These are phyloP conservation scores for Casuarius casuarius DNA, from an alignment of 2,113 vertebrate genomes.

Conservation along the genomic window DNA sequence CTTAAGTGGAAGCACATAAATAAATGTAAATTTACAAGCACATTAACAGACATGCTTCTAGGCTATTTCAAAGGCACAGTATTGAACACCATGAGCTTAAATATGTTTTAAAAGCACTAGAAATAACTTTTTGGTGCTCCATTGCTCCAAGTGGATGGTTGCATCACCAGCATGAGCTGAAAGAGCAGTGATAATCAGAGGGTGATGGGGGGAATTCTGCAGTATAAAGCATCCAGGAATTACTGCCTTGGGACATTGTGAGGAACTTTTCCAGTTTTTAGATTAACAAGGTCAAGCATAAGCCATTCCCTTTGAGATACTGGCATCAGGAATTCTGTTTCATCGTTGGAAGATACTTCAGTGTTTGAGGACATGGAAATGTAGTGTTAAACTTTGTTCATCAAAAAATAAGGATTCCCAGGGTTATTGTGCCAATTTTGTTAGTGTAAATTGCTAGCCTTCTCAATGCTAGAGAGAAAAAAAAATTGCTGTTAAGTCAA, in stretches of 20 bases:
- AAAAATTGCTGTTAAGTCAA: not conserved
- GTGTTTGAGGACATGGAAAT: not conserved
- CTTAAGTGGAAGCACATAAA: not conserved
- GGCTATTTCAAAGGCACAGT: not conserved
- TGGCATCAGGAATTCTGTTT: slow-evolving; percentile 1
- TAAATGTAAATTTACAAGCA: not conserved
- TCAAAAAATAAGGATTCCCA: slow-evolving; percentile 12
- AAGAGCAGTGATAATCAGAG: not conserved
- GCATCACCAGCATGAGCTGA: not conserved
- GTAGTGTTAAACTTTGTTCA: not conserved
- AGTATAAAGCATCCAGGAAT: not conserved
- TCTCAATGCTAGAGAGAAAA: not conserved
- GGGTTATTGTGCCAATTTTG: not conserved
- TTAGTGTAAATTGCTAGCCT: not conserved
- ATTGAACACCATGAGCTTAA: not conserved
- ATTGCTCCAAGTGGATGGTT: not conserved
- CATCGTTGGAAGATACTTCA: not conserved
- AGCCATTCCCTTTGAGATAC: not conserved
- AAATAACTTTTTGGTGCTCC: not conserved
- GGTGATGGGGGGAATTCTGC: slow-evolving; percentile 13
- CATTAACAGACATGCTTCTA: not conserved
- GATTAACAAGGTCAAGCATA: not conserved
- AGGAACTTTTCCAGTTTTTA: not conserved
- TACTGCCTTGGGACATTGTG: not conserved
- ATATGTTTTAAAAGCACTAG: not conserved